A percentile compares a stretch with the other conserved stretches of the same genome.
These are phyloP conservation scores for Clitarchus hookeri DNA, from an alignment of 2,888 invertebrate species.

Conservation along the genomic window DNA sequence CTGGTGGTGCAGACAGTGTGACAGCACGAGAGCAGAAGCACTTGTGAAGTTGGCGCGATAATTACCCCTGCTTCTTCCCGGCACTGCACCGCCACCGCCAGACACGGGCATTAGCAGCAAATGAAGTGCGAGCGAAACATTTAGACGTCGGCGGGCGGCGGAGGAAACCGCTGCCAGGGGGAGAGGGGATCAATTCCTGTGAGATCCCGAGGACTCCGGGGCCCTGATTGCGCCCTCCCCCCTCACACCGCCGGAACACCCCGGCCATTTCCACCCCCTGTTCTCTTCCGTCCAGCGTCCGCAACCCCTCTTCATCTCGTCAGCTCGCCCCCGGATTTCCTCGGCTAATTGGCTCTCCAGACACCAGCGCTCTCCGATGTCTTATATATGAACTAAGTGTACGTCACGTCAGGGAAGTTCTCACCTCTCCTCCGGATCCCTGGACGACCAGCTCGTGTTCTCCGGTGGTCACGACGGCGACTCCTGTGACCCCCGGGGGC, in stretches of 20 bases:
- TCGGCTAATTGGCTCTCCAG: constrained; percentile 35
- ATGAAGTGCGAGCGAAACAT: constrained; percentile 14
- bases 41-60: too few relatives aligned
- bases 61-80: too few relatives aligned
- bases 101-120: background rate
- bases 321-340: constrained; percentile 28
- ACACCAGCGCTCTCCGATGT: constrained; percentile 19
- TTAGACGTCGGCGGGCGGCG: background rate
- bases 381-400: background rate
- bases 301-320: background rate
- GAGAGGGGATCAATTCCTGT: background rate
- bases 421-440: background rate
- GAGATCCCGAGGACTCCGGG: background rate
- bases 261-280: too few relatives aligned
- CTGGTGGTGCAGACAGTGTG: too few relatives aligned
- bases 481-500: background rate
- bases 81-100: too few relatives aligned
- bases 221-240: background rate
- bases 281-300: too few relatives aligned
- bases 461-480: background rate
- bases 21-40: too few relatives aligned
- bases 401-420: background rate
- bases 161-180: background rate
- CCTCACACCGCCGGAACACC: too few relatives aligned
- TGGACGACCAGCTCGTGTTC: background rate